These are phyloP conservation scores for Drosophila austrosaltans DNA, from an alignment of 2,888 invertebrate genomes.

Conservation along the genomic window DNA sequence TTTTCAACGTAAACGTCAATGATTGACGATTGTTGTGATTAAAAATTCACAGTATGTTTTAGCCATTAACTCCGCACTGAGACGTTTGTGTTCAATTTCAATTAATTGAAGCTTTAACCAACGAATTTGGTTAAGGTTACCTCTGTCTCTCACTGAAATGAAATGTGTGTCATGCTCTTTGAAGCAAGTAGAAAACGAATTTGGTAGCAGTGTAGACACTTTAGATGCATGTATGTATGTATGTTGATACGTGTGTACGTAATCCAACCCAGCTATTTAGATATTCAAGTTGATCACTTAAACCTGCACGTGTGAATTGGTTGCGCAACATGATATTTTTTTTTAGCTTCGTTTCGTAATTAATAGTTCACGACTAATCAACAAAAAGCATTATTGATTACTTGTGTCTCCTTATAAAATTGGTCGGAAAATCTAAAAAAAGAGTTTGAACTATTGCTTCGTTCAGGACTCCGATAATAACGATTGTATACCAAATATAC, in stretches of 20 bases:
- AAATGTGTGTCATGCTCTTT: slow-evolving; percentile 19
- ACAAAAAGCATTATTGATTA: neutral
- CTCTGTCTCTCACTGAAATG: neutral
- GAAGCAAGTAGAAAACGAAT: slow-evolving; percentile 4
- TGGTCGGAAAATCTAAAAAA: neutral
- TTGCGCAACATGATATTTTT: slow-evolving; percentile 5
- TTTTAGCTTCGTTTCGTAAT: slow-evolving; percentile 4
- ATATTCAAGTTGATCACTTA: slow-evolving; percentile 8
- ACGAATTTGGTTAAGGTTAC: slow-evolving; percentile 11
- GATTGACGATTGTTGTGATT: slow-evolving; percentile 6
- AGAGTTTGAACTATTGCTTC: too few relatives aligned
- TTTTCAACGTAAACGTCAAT: neutral
- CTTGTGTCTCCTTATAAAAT: neutral
- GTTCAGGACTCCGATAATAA: too few relatives aligned
- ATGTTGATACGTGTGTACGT: neutral
- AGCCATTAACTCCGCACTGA: neutral
- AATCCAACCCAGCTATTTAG: neutral
- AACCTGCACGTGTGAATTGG: slow-evolving; percentile 19
- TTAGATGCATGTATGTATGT: neutral
- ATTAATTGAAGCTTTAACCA: slow-evolving; percentile 12
- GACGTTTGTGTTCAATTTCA: slow-evolving; percentile 11
- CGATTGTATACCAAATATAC: neutral
- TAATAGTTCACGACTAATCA: slow-evolving; percentile 15
- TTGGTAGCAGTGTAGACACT: neutral
- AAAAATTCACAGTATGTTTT: slow-evolving; percentile 16